Percentiles rank a stretch among this genome's conserved stretches.
These are phyloP conservation scores for Caenorhabditis angaria DNA, from an alignment of 2,888 invertebrate species.

Conservation along the genomic window DNA sequence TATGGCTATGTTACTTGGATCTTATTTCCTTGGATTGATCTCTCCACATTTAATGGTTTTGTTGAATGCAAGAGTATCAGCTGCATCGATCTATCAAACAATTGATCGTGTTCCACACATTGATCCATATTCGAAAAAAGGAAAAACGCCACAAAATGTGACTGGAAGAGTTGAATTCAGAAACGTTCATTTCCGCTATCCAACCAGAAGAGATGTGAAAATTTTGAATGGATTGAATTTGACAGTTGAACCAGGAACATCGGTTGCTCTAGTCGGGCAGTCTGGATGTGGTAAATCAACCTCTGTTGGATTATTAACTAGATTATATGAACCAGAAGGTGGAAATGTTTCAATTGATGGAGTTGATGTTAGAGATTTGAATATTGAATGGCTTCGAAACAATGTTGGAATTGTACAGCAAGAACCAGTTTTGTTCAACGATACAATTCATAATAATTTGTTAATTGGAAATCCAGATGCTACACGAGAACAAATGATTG, in stretches of 20 bases:
- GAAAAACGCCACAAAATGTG: constrained; percentile 34
- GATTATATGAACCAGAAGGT: constrained; percentile 55
- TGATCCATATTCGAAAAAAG: constrained; percentile 58
- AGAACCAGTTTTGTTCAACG: constrained; percentile 67
- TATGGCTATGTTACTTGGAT: constrained; percentile 51
- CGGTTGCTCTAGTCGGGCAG: constrained; percentile 61
- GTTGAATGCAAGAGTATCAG: constrained; percentile 66
- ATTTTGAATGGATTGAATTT: constrained; percentile 57
- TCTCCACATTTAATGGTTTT: constrained; percentile 66
- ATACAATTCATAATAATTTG: constrained; percentile 60
- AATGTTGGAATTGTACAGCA: constrained; percentile 67
- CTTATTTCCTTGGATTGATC: constrained; percentile 65
- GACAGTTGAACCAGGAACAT: constrained; percentile 55
- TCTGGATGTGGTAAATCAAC: constrained; percentile 62
- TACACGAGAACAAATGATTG: constrained; percentile 57
- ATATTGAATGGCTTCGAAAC: constrained; percentile 62
- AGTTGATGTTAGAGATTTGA: constrained; percentile 55
- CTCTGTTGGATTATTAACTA: constrained; percentile 56
- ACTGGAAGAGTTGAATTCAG: constrained; percentile 55
- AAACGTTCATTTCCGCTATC: constrained; percentile 67
- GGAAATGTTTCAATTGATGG: constrained; percentile 62
- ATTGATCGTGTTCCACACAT: constrained; percentile 62
- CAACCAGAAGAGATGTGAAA: constrained; percentile 53
- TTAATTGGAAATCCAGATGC: constrained; percentile 56
- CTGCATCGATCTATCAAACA: constrained; percentile 62